Evolutionary conservation across 2,797 vertebrate genomes (phyloP), one percentile per base, ranked within the genome.

Genomic region (Gambusia yucatana): DNA sequence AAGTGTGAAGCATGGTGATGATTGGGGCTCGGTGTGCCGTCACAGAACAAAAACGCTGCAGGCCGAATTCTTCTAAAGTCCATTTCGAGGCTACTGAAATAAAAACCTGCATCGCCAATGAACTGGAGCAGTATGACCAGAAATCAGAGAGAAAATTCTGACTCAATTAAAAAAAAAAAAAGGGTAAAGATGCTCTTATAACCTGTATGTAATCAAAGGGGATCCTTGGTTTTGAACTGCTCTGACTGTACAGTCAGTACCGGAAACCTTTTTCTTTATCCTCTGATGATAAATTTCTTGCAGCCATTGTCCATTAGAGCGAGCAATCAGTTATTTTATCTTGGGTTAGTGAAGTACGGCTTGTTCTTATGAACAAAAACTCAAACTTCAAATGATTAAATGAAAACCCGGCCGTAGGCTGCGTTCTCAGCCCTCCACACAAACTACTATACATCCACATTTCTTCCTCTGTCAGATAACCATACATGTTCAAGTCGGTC

Each of bases 301-400:
- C 67, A 77, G 50, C 77, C 43, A 80, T 77, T 86, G 84, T 72
- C 80, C 81, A 69, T 73, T 17, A 33, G 73, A 59, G 83, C 74
- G 3, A 84, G 77, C 78, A 69, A 86, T 85, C 82, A 16, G 17
- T 78, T 88, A 84, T 84, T 77, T 78, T 77, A 61, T 75, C 25
- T 82, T 50, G 74, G 9, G 28, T 88, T 55, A 57, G 65, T 73
- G 80, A 82, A 80, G 22, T 76, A 59, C 57, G 8, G 59, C 11
- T 16, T 39, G 30, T 74, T 36, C 70, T 39, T 81, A 47, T 82
- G 73, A 79, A 28, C 25, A 81, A 75, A 20, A 84, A 76, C 80
- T 48, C 55, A 6, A 83, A 78, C 63, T 84, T 85, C 73, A 82
- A 77, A 79, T 77, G 74, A 86, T 86, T 89, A 85, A 87, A 81